Percentiles rank a stretch among this genome's conserved stretches.
phyloP scores from a whole-genome alignment of 1,140 invertebrate species.

The Drosophila miranda region DNA sequence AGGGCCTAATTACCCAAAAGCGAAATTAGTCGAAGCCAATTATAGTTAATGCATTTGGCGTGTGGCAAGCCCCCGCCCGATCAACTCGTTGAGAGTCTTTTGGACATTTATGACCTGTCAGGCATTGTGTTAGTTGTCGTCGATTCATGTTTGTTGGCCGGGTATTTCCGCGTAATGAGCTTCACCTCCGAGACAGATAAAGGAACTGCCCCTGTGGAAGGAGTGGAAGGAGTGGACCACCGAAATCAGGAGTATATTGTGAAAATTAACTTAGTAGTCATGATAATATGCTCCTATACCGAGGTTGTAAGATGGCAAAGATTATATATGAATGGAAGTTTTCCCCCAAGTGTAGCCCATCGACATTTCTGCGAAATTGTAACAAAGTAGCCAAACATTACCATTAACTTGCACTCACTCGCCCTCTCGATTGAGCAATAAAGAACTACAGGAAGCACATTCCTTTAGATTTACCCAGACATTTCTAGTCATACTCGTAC shows the following conservation, averaged over 20 bases:
- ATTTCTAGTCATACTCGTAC: conserved; percentile 42
- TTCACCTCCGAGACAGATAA: conserved; percentile 4
- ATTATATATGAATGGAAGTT: not conserved
- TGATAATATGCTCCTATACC: too few species aligned
- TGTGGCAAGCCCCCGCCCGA: not conserved
- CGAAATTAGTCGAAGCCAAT: conserved; percentile 72
- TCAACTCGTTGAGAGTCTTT: conserved; percentile 19
- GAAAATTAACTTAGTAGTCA: too few species aligned
- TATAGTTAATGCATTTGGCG: conserved; percentile 74
- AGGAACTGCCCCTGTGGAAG: not conserved
- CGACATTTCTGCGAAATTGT: conserved; percentile 19
- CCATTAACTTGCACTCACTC: conserved; percentile 23
- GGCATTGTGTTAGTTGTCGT: conserved; percentile 42
- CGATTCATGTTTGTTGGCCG: not conserved
- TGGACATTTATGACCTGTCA: conserved; percentile 44
- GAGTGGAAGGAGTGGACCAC: too few species aligned
- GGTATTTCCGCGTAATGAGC: conserved; percentile 22
- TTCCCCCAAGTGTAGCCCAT: conserved; percentile 4
- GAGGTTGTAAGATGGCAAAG: too few species aligned
- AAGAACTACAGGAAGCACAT: conserved; percentile 72
- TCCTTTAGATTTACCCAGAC: conserved; percentile 61
- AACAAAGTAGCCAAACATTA: conserved; percentile 47
- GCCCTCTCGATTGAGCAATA: conserved; percentile 64
- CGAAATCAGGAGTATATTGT: too few species aligned
- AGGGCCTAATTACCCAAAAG: conserved; percentile 74